Evolutionary conservation across 2,888 invertebrate genomes (phyloP).

Genomic region (Lamellibrachia columna): DNA sequence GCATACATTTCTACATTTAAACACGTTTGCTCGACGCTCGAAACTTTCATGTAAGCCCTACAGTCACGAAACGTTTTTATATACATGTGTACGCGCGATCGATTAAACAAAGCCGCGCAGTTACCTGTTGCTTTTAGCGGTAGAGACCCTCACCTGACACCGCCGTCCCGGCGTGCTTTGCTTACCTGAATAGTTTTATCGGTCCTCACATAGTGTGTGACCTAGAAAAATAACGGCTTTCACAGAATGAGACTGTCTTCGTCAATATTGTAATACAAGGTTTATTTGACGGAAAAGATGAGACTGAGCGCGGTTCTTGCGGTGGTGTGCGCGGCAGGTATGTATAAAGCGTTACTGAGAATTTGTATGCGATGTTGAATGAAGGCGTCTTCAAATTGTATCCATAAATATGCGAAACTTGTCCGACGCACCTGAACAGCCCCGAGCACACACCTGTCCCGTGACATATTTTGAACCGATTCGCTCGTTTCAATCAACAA

Average conservation of each 20-base stretch:
- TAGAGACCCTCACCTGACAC: too few relatives aligned
- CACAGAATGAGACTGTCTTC: neutral
- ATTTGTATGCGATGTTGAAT: neutral
- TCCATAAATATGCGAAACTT: neutral
- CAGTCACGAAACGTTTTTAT: too few relatives aligned
- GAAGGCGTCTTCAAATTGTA: neutral
- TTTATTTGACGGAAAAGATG: neutral
- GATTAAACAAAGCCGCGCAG: neutral
- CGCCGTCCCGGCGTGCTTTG: too few relatives aligned
- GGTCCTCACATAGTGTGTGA: neutral
- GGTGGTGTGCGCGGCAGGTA: neutral
- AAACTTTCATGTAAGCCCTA: too few relatives aligned
- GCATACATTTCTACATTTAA: too few relatives aligned
- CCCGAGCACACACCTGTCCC: neutral
- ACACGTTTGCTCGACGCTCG: too few relatives aligned
- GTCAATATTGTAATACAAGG: constrained; percentile 16
- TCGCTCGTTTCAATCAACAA: neutral
- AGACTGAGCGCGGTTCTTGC: neutral
- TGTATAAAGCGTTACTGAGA: neutral
- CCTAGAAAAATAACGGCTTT: constrained; percentile 1
- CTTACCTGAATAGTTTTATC: too few relatives aligned
- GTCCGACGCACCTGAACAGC: neutral
- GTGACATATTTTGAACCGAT: neutral
- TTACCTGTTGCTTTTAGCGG: constrained; percentile 25
- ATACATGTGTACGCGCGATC: too few relatives aligned